A percentile compares a stretch with the other conserved stretches of the same genome.
Conservation (phyloP, 2,888 invertebrate species). For the Congeria kusceri region DNA sequence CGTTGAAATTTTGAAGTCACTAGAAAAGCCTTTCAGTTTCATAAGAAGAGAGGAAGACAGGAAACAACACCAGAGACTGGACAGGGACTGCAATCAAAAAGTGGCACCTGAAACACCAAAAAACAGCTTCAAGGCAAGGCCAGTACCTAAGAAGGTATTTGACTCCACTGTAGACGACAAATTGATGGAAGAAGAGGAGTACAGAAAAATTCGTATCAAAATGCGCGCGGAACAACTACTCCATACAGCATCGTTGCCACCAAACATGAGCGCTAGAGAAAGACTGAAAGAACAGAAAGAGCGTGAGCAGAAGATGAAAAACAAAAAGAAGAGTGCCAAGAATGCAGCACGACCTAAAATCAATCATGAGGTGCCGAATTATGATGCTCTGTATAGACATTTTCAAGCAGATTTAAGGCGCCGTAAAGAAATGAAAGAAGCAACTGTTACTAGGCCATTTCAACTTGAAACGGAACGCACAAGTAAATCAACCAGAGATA, state of each 20-base stretch:
- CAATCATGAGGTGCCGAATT: conserved; percentile 82
- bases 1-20: conserved; percentile 82
- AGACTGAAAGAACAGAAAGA: conserved; percentile 75
- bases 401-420: conserved; percentile 79
- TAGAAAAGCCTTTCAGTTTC: conserved; percentile 84
- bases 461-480: conserved; percentile 74
- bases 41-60: conserved; percentile 80
- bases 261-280: conserved; percentile 81
- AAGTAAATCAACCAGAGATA: conserved; percentile 67
- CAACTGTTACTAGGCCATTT: conserved; percentile 82
- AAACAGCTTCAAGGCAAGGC: conserved; percentile 80
- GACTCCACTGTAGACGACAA: conserved; percentile 75
- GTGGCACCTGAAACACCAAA: conserved; percentile 29
- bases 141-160: conserved; percentile 79
- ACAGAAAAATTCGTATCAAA: conserved; percentile 82
- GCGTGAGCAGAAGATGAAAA: conserved; percentile 63
- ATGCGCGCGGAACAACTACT: conserved; percentile 84
- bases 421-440: conserved; percentile 76
- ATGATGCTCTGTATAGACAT: conserved; percentile 82
- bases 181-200: conserved; percentile 83
- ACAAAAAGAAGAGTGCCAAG: conserved; percentile 65
- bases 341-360: conserved; percentile 71
- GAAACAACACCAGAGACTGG: conserved; percentile 66
- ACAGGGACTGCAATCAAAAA: conserved; percentile 44
- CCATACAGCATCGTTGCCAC: conserved; percentile 79